phyloP scores from a whole-genome alignment of 2,888 invertebrate species.

The Polyploca ridens region DNA sequence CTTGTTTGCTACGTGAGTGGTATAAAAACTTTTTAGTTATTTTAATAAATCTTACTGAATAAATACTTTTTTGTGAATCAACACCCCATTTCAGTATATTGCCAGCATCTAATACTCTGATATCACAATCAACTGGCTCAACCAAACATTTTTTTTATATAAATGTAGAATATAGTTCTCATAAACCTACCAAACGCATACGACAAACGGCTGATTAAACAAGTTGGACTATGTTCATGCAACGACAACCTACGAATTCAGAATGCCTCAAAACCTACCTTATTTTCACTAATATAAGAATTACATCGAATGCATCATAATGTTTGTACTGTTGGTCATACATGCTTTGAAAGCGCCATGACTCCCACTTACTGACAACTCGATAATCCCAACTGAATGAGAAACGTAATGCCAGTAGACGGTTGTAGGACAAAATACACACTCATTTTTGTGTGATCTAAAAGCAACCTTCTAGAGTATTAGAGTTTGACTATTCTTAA shows the following conservation, averaged over 20 bases:
- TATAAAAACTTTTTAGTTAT: not conserved
- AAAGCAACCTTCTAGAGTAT: too few species aligned
- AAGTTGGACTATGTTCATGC: not conserved
- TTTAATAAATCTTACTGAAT: not conserved
- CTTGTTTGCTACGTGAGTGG: too few species aligned
- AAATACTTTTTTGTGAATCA: not conserved
- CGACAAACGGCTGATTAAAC: not conserved
- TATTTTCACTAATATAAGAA: not conserved
- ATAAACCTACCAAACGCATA: not conserved
- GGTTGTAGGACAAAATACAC: slow-evolving; percentile 12
- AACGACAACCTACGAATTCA: not conserved
- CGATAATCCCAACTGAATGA: slow-evolving; percentile 35
- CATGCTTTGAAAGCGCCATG: slow-evolving; percentile 38
- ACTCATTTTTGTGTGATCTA: not conserved
- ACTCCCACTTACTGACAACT: slow-evolving; percentile 45
- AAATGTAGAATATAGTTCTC: too few species aligned
- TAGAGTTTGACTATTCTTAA: too few species aligned
- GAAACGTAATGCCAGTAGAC: slow-evolving; percentile 17
- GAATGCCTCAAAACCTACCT: not conserved
- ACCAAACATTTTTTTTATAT: too few species aligned
- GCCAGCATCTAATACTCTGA: not conserved
- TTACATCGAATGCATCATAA: not conserved
- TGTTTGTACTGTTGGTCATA: not conserved
- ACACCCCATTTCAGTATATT: too few species aligned
- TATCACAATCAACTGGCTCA: too few species aligned